Evolutionary conservation across 2,113 vertebrate genomes (phyloP), one percentile per base, ranked within the genome.

Genomic region (Grammomys surdaster): DNA sequence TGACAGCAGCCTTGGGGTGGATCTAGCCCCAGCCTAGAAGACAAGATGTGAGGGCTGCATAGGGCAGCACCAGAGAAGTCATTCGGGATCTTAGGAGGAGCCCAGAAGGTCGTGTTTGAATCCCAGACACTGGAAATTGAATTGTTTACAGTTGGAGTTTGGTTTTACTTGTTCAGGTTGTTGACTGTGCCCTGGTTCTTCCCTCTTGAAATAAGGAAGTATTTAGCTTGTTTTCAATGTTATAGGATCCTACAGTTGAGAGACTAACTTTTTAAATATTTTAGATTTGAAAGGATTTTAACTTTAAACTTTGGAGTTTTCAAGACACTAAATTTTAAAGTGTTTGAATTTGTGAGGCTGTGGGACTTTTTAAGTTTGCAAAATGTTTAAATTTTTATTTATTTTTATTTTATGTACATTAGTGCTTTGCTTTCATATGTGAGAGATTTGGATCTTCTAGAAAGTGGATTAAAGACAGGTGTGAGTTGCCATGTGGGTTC

Each of bases 151-250:
- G 26, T 46, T 85, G 58, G 40, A 31, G 24, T 85, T 63, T 46
- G 81, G n/a, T 85, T 85, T 63, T 24, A 26, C 16, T 85, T 65
- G 58, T 46, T 40, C 81, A 84, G 81, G n/a, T 84, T 84, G 56
- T 43, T 84, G 56, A 84, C n/a, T 60, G 58, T 24, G 22, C 56
- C 58, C 58, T 40, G 81, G 24, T 31, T 65, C 58, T 65, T 85
- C 58, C 58, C 12, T 85, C 40, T 65, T 85, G 13, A 85, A 85
- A 85, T 85, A 85, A 65, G 82, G 58, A 85, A 85, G 82, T 85
- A 3, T 60, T 65, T 65, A 31, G 56, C 26, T 85, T 85, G 82
- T 65, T 85, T 46, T 65, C 40, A 12, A 19, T 63, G 40, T 43
- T 43, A 28, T 4, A 43, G 81, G 58, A 63, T 13, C 58, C n/a